These are phyloP conservation scores for Gymnodraco acuticeps DNA, from an alignment of 2,797 vertebrate genomes.

Conservation along the genomic window DNA sequence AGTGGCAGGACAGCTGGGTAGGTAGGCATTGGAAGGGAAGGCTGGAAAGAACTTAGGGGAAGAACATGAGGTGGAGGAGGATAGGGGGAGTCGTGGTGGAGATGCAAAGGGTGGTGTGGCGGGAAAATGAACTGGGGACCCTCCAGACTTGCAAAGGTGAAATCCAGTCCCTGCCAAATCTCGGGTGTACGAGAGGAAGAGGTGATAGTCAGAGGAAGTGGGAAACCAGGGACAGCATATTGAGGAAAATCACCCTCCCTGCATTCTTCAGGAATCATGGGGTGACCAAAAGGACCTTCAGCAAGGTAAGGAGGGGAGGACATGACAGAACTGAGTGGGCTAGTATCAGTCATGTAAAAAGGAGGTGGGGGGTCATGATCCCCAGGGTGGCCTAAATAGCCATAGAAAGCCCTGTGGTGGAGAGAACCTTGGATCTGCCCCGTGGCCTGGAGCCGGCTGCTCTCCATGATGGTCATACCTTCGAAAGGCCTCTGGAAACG, in stretches of 20 bases:
- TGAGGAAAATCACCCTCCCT: conserved; percentile 89
- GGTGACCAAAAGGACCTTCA: conserved; percentile 94
- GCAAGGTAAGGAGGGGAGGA: conserved; percentile 94
- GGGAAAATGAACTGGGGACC: conserved; percentile 94
- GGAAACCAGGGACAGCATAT: conserved; percentile 93
- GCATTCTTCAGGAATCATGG: conserved; percentile 96
- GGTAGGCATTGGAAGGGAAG: conserved; percentile 89
- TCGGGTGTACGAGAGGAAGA: conserved; percentile 94
- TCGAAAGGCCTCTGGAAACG: conserved; percentile 94
- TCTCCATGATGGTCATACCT: conserved; percentile 92
- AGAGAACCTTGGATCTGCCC: conserved; percentile 93
- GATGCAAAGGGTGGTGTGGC: conserved; percentile 90
- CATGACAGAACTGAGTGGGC: conserved; percentile 97
- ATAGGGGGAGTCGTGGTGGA: conserved; percentile 89
- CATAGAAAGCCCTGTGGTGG: conserved; percentile 93
- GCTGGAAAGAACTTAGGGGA: conserved; percentile 90
- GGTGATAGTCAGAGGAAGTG: conserved; percentile 93
- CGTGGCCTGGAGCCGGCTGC: conserved; percentile 92
- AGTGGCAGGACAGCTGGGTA: conserved; percentile 95
- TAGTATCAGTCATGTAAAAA: conserved; percentile 98
- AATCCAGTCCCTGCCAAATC: conserved; percentile 94
- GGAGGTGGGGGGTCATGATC: conserved; percentile 90
- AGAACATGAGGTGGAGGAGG: conserved; percentile 89
- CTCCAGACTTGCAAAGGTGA: conserved; percentile 93
- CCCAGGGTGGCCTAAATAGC: conserved; percentile 93